phyloP scores from a whole-genome alignment of 2,888 invertebrate species.

The Lasioglossum leucozonium region DNA sequence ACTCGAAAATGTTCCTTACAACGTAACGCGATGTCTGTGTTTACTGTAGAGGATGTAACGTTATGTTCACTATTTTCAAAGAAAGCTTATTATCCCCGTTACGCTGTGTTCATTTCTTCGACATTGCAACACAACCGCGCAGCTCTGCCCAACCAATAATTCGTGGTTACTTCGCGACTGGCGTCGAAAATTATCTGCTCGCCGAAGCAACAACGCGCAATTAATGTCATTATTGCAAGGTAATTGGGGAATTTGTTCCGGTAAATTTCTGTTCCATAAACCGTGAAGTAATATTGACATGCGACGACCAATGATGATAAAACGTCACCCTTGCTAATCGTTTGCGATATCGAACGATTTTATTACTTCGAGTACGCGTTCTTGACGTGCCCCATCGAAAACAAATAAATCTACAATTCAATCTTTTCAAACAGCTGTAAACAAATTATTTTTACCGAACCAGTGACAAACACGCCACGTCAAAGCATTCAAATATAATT shows the following conservation, averaged over 20 bases:
- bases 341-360: background rate
- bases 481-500: too few species aligned
- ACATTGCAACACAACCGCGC: background rate
- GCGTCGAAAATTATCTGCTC: slow-evolving; percentile 52
- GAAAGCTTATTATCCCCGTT: background rate
- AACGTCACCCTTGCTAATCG: background rate
- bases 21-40: background rate
- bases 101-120: background rate
- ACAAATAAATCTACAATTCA: too few species aligned
- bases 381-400: too few species aligned
- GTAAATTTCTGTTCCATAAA: slow-evolving; percentile 46
- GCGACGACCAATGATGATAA: slow-evolving; percentile 15
- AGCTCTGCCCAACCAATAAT: slow-evolving; percentile 29
- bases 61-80: background rate
- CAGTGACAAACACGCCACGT: too few species aligned
- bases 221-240: slow-evolving; percentile 54
- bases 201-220: slow-evolving; percentile 48
- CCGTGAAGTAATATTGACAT: slow-evolving; percentile 47
- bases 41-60: background rate
- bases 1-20: background rate
- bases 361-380: background rate
- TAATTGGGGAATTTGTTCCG: slow-evolving; percentile 56
- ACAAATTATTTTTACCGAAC: background rate
- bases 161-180: slow-evolving; percentile 43
- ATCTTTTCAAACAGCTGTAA: too few species aligned